These are phyloP conservation scores for Limenitis camilla DNA, from an alignment of 2,888 invertebrate species.

Conservation along the genomic window DNA sequence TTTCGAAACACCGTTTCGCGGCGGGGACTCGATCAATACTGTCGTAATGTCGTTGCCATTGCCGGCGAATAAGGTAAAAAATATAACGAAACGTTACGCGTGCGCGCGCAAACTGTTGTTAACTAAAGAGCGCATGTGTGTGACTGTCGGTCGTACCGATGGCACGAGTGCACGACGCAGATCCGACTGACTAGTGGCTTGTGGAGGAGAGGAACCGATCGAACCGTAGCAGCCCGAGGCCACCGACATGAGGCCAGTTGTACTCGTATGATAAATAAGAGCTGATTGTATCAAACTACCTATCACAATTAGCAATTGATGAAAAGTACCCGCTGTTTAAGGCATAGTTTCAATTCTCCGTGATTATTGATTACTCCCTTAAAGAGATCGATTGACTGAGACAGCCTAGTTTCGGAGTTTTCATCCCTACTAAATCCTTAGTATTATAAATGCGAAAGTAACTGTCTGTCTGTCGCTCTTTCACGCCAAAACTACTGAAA, in stretches of 20 bases:
- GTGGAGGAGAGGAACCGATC: slow-evolving; percentile 21
- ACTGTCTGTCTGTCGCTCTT: no score
- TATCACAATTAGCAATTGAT: no score
- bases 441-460: no score
- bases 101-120: slow-evolving; percentile 68
- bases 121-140: slow-evolving; percentile 60
- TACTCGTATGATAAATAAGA: no score
- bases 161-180: slow-evolving; percentile 29
- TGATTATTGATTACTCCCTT: no score
- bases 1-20: slow-evolving; percentile 53
- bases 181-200: slow-evolving; percentile 25
- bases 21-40: slow-evolving; percentile 69
- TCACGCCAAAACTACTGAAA: no score
- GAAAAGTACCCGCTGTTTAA: no score
- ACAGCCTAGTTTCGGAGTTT: no score
- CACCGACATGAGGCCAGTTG: slow-evolving; percentile 15
- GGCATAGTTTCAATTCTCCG: no score
- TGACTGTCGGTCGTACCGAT: slow-evolving; percentile 24
- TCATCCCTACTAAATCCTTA: no score
- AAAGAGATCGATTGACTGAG: no score
- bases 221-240: slow-evolving; percentile 29
- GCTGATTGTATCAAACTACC: no score
- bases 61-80: slow-evolving; percentile 59
- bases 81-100: slow-evolving; percentile 47
- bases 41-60: slow-evolving; percentile 48